These are phyloP conservation scores for Indicator indicator DNA, from an alignment of 2,113 vertebrate species.

Conservation along the genomic window DNA sequence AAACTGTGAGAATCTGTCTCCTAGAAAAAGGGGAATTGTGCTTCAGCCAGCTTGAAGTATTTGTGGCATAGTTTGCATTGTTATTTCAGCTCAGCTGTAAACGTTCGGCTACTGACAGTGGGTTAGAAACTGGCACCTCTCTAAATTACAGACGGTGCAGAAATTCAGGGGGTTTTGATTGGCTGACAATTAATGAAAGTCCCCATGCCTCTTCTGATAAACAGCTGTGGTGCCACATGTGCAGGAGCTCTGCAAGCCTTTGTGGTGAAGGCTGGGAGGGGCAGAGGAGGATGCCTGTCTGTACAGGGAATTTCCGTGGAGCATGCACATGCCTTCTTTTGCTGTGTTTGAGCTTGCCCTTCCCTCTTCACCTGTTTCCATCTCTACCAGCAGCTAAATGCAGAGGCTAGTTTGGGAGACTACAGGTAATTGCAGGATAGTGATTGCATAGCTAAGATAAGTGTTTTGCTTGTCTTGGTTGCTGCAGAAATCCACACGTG, in stretches of 20 bases:
- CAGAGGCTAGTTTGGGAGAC: constrained; percentile 6
- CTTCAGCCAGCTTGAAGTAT: constrained; percentile 47
- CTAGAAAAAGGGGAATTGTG: neutral
- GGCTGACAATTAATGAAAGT: constrained; percentile 49
- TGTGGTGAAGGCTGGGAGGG: neutral
- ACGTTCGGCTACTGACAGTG: constrained; percentile 60
- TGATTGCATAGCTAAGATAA: neutral
- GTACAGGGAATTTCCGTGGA: neutral
- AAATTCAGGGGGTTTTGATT: neutral
- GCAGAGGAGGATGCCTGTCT: neutral
- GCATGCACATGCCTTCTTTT: neutral
- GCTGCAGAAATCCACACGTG: constrained; percentile 9
- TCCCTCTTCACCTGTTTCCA: neutral
- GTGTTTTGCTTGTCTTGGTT: constrained; percentile 1
- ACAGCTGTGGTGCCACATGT: constrained; percentile 52
- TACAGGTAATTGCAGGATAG: neutral
- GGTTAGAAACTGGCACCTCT: constrained; percentile 61
- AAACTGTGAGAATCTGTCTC: neutral
- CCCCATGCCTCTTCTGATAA: constrained; percentile 41
- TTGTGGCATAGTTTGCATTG: constrained; percentile 71
- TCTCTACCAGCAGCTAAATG: constrained; percentile 32
- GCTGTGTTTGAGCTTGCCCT: constrained; percentile 40
- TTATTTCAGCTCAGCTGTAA: constrained; percentile 75
- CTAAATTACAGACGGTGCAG: constrained; percentile 56
- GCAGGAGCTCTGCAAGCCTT: neutral